Percentiles rank a stretch among this genome's conserved stretches.
Evolutionary conservation across 2,113 vertebrate genomes (phyloP).

Genomic region (Thunnus thynnus): DNA sequence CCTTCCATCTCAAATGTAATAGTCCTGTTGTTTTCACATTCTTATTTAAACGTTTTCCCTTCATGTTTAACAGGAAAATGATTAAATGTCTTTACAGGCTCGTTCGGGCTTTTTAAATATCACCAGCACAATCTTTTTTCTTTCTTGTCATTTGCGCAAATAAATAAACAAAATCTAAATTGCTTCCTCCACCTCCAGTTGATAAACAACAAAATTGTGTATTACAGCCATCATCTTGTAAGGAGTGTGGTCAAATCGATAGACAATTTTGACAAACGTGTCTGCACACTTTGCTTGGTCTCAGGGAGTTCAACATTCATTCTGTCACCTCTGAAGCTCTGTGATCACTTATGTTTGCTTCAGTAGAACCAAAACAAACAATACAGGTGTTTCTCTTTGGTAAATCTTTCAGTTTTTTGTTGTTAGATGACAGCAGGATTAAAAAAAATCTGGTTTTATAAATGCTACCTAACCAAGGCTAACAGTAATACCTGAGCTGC

Average conservation of each 20-base stretch:
- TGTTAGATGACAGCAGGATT: background rate
- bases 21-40: background rate
- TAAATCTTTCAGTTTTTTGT: background rate
- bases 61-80: background rate
- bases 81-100: background rate
- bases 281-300: background rate
- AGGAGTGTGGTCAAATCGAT: background rate
- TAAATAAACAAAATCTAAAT: no score
- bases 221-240: background rate
- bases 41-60: no score
- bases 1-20: slow-evolving; percentile 1
- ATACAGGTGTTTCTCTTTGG: no score
- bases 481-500: background rate
- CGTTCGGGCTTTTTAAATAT: no score
- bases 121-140: no score
- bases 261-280: background rate
- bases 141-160: no score
- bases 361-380: no score
- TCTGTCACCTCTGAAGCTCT: background rate
- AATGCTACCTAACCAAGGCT: no score
- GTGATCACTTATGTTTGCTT: background rate
- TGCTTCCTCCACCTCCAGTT: background rate
- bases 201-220: background rate
- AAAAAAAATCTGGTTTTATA: background rate
- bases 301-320: background rate